Conservation (phyloP, 1,140 invertebrate species). For the Drosophila aff. region DNA sequence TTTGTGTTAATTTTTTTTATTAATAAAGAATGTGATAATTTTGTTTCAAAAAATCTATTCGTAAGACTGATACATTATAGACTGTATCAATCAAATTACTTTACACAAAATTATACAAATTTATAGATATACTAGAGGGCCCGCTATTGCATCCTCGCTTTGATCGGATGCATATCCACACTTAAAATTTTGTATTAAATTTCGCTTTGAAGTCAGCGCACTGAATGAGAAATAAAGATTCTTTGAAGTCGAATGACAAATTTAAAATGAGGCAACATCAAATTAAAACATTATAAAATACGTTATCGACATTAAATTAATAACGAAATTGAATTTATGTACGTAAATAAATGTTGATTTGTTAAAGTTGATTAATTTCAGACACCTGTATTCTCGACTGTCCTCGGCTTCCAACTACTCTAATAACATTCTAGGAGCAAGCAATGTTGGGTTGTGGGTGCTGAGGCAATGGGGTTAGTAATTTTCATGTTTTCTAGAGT, state of each 20-base stretch:
- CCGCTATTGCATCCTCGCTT: no score
- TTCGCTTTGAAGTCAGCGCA: no score
- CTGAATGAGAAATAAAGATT: no score
- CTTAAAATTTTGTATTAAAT: no score
- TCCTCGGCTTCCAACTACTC: conserved; percentile 22
- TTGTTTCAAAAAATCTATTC: background rate
- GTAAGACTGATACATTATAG: background rate
- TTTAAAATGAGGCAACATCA: no score
- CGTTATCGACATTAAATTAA: background rate
- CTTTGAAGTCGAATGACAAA: no score
- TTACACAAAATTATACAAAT: background rate
- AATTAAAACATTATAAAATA: background rate
- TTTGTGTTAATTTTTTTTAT: background rate
- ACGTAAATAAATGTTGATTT: background rate
- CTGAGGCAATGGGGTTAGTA: conserved; percentile 24
- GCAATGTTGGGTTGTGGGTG: conserved; percentile 22
- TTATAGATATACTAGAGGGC: no score
- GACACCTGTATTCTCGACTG: conserved; percentile 5
- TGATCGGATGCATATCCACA: no score
- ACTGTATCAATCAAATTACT: background rate
- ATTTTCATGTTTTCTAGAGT: conserved; percentile 31
- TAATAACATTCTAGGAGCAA: conserved; percentile 23
- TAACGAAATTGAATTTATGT: background rate
- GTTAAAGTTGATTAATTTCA: background rate
- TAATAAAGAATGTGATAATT: background rate